These are phyloP conservation scores for Ericerus pela DNA, from an alignment of 1,140 invertebrate species.

Conservation along the genomic window DNA sequence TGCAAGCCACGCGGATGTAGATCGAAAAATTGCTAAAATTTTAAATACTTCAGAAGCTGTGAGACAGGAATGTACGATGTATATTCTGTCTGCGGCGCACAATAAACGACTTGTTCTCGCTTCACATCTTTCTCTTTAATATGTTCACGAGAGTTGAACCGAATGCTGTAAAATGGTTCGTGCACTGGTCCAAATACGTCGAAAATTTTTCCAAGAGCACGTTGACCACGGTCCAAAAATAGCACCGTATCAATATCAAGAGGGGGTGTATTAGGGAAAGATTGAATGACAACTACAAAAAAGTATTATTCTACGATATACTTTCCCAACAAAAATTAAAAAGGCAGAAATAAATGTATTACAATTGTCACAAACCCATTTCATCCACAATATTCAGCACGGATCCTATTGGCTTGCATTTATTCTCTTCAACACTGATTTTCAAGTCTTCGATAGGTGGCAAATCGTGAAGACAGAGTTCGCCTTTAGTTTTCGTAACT, in stretches of 20 bases:
- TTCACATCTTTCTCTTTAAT: slow-evolving; percentile 46
- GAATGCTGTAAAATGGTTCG: slow-evolving; percentile 62
- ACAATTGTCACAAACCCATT: too few relatives aligned
- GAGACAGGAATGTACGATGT: slow-evolving; percentile 58
- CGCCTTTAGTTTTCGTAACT: slow-evolving; percentile 18
- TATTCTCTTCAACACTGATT: slow-evolving; percentile 57
- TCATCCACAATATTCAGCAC: slow-evolving; percentile 54
- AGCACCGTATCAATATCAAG: slow-evolving; percentile 71
- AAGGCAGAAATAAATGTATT: slow-evolving; percentile 21
- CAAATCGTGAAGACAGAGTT: slow-evolving; percentile 37
- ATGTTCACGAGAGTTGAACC: slow-evolving; percentile 64
- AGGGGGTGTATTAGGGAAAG: slow-evolving; percentile 48
- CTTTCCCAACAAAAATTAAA: slow-evolving; percentile 7
- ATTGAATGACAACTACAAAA: slow-evolving; percentile 56
- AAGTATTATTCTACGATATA: slow-evolving; percentile 15
- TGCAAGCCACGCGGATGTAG: too few relatives aligned
- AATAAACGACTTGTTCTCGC: slow-evolving; percentile 55
- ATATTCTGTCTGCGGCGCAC: slow-evolving; percentile 54
- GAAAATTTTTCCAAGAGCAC: slow-evolving; percentile 62
- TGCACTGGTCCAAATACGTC: slow-evolving; percentile 75
- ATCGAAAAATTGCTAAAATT: slow-evolving; percentile 11
- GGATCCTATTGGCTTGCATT: slow-evolving; percentile 56
- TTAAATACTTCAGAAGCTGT: slow-evolving; percentile 47
- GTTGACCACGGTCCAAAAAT: slow-evolving; percentile 56
- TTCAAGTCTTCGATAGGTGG: slow-evolving; percentile 69